phyloP scores from a whole-genome alignment of 2,113 vertebrate genomes.

The Pipra filicauda region DNA sequence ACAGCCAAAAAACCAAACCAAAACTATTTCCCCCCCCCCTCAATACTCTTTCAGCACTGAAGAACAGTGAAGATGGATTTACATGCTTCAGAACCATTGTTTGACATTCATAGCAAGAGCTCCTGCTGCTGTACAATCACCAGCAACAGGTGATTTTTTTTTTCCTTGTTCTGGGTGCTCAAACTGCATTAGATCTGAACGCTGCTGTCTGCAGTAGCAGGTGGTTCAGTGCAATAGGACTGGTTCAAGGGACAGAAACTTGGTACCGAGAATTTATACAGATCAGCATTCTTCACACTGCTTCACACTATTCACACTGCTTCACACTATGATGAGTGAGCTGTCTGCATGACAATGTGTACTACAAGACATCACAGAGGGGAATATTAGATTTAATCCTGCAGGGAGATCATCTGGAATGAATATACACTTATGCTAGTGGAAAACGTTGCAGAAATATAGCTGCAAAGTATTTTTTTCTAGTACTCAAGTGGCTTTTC shows the following conservation, averaged over 20 bases:
- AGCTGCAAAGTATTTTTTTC: background rate
- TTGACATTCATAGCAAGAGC: background rate
- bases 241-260: background rate
- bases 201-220: background rate
- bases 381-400: background rate
- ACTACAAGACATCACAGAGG: background rate
- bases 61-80: background rate
- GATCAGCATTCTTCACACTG: background rate
- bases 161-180: background rate
- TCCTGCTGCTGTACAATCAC: background rate
- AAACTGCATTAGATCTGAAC: background rate
- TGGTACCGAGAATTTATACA: rapidly evolving
- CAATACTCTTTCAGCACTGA: background rate
- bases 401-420: background rate
- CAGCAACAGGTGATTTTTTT: background rate
- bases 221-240: background rate
- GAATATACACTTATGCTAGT: background rate
- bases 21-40: rapidly evolving
- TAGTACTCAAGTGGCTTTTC: background rate
- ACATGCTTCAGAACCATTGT: background rate
- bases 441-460: background rate
- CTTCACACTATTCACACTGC: background rate
- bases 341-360: background rate
- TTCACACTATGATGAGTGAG: background rate
- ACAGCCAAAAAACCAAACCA: background rate